Conservation (phyloP, 2,797 vertebrate genomes). For the Lacerta viridis region DNA sequence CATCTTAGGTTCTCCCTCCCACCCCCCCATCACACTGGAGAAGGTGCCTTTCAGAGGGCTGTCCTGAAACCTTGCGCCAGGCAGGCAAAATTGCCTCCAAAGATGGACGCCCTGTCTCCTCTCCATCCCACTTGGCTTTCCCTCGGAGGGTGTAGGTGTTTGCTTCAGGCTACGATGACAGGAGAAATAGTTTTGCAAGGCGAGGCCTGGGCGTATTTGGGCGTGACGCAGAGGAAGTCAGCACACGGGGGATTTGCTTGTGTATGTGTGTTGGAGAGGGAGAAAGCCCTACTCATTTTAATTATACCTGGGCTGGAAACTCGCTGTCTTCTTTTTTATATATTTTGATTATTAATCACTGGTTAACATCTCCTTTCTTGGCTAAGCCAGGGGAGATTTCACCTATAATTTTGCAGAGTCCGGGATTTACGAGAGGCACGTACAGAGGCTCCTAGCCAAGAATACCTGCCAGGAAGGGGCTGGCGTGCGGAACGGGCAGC, state of each 20-base stretch:
- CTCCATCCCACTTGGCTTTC: background rate
- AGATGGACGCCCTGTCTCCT: slow-evolving; percentile 47
- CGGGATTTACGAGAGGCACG: slow-evolving; percentile 55
- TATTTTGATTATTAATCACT: slow-evolving; percentile 78
- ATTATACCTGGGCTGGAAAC: slow-evolving; percentile 78
- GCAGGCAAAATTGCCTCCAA: slow-evolving; percentile 48
- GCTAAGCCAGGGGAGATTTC: slow-evolving; percentile 67
- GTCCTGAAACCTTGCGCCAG: slow-evolving; percentile 34
- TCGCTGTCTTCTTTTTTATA: slow-evolving; percentile 70
- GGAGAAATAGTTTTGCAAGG: slow-evolving; percentile 82
- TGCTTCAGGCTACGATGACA: slow-evolving; percentile 80
- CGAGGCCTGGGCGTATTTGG: slow-evolving; percentile 80
- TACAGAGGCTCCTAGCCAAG: slow-evolving; percentile 41
- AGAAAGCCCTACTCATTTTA: slow-evolving; percentile 71
- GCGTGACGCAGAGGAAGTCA: slow-evolving; percentile 81
- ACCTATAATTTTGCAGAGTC: slow-evolving; percentile 65
- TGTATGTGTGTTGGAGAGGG: slow-evolving; percentile 64
- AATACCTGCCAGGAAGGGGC: slow-evolving; percentile 33
- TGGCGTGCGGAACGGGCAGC: background rate
- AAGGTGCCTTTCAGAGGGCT: too few species aligned
- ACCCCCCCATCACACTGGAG: too few species aligned
- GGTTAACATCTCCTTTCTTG: slow-evolving; percentile 69
- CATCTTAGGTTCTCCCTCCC: too few species aligned
- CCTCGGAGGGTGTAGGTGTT: slow-evolving; percentile 75
- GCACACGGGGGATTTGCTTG: slow-evolving; percentile 76